Evolutionary conservation across 2,888 invertebrate genomes (phyloP).

Genomic region (Agonopterix heracliana): DNA sequence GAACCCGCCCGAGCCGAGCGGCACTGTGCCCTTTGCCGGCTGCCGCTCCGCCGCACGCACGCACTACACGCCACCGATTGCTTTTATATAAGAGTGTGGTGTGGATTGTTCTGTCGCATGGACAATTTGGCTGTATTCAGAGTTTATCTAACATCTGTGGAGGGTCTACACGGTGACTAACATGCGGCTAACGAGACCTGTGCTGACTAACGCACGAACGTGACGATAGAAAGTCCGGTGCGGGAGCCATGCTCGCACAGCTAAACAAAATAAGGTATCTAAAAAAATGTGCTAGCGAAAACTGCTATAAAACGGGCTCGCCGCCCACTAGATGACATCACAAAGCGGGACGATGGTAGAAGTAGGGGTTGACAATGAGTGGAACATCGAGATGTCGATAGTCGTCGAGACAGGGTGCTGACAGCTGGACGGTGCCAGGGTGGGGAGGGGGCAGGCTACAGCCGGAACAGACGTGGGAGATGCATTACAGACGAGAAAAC

Average conservation of each 20-base stretch:
- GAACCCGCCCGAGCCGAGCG: constrained; percentile 10
- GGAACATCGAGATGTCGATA: constrained; percentile 19
- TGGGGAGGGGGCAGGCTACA: constrained; percentile 35
- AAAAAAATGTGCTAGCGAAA: constrained; percentile 35
- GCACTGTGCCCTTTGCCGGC: not conserved
- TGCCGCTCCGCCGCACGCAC: constrained; percentile 6
- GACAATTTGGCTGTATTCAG: constrained; percentile 50
- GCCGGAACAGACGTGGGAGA: constrained; percentile 42
- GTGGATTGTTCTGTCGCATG: constrained; percentile 48
- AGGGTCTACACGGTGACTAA: constrained; percentile 21
- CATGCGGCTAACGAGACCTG: constrained; percentile 34
- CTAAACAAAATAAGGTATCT: constrained; percentile 26
- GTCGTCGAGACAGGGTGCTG: constrained; percentile 26
- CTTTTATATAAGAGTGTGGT: constrained; percentile 51
- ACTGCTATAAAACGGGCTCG: constrained; percentile 29
- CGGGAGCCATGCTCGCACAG: constrained; percentile 34
- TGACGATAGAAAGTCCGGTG: constrained; percentile 18
- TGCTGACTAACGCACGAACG: constrained; percentile 8
- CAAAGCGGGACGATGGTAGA: constrained; percentile 35
- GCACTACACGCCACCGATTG: constrained; percentile 29
- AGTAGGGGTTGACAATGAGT: constrained; percentile 9
- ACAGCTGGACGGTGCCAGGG: constrained; percentile 21
- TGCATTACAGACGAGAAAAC: constrained; percentile 55
- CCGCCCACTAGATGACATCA: constrained; percentile 31
- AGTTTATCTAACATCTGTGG: constrained; percentile 26